phyloP scores from a whole-genome alignment of 1,140 invertebrate genomes.

The Formica selysi region DNA sequence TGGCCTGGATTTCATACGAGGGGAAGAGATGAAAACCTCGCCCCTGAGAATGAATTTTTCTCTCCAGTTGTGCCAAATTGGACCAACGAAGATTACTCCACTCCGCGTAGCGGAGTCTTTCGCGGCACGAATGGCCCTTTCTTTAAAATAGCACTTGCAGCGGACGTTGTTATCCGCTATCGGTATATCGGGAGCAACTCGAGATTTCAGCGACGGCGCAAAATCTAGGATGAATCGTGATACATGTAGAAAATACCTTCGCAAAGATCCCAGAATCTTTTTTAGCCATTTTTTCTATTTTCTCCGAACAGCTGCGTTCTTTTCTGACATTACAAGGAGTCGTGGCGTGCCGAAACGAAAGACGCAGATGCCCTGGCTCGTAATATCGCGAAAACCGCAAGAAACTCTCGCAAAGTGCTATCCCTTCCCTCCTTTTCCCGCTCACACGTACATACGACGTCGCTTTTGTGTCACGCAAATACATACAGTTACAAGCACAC shows the following conservation, averaged over 20 bases:
- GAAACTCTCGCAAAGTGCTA: constrained; percentile 75
- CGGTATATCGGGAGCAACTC: neutral
- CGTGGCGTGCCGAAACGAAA: constrained; percentile 52
- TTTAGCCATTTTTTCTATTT: neutral
- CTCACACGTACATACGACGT: neutral
- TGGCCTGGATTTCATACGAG: constrained; percentile 73
- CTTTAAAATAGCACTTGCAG: constrained; percentile 7
- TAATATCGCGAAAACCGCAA: constrained; percentile 75
- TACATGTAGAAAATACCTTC: too few relatives aligned
- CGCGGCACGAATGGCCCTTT: neutral
- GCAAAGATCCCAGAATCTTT: neutral
- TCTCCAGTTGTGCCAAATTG: constrained; percentile 70
- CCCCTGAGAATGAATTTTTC: constrained; percentile 71
- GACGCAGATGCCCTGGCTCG: constrained; percentile 56
- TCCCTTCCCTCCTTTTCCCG: constrained; percentile 26
- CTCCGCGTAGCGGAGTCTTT: constrained; percentile 25
- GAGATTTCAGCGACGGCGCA: constrained; percentile 8
- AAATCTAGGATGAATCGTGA: neutral
- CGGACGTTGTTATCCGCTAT: neutral
- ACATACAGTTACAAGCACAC: neutral
- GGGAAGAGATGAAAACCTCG: constrained; percentile 73
- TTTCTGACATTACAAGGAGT: neutral
- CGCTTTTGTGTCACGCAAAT: constrained; percentile 17
- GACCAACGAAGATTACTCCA: constrained; percentile 70
- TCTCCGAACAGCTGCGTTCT: constrained; percentile 28